Conservation (phyloP, 2,113 vertebrate species). For the Spilogale gracilis region DNA sequence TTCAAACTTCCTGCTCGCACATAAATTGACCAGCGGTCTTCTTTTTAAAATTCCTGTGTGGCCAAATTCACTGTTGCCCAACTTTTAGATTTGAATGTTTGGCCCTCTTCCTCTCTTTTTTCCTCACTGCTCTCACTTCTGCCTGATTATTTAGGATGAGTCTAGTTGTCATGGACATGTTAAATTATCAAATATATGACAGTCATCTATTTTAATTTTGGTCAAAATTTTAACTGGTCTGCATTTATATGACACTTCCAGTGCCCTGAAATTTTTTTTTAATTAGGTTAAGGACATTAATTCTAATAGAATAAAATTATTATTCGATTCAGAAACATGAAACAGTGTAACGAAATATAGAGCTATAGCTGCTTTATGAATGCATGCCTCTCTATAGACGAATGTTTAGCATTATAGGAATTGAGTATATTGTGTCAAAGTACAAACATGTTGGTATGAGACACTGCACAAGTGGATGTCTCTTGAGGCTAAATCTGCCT, state of each 20-base stretch:
- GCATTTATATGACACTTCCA: not conserved
- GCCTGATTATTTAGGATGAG: not conserved
- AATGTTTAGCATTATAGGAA: conserved; percentile 25
- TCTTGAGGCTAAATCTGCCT: conserved; percentile 13
- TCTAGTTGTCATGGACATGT: not conserved
- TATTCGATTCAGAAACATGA: conserved; percentile 29
- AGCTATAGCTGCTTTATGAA: conserved; percentile 12
- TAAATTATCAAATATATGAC: not conserved
- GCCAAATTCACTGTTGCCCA: not conserved
- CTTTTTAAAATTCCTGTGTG: conserved; percentile 1
- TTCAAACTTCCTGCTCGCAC: not conserved
- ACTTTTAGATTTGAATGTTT: not conserved
- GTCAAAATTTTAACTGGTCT: conserved; percentile 38
- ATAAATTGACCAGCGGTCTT: conserved; percentile 12
- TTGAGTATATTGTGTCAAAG: conserved; percentile 40
- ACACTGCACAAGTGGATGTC: not conserved
- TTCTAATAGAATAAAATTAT: conserved; percentile 13
- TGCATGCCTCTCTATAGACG: not conserved
- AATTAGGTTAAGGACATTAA: not conserved
- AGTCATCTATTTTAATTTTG: conserved; percentile 39
- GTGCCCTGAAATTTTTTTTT: not conserved
- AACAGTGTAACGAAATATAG: not conserved
- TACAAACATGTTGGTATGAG: conserved; percentile 30
- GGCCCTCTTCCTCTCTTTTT: not conserved
- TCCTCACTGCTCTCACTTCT: not conserved